These are phyloP conservation scores for Thumatha senex DNA, from an alignment of 2,888 invertebrate genomes.

Conservation along the genomic window DNA sequence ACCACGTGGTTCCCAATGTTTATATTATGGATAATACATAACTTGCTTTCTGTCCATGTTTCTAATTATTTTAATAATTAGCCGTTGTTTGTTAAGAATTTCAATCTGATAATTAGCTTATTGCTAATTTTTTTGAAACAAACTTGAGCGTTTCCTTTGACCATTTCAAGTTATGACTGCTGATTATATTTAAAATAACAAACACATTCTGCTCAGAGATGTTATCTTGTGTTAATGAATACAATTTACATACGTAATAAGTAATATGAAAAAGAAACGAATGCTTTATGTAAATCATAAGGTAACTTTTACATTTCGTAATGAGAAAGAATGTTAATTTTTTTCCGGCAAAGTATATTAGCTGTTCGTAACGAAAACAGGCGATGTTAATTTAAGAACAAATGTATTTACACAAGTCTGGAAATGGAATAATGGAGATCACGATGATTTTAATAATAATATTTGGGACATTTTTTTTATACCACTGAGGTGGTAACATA, in stretches of 20 bases:
- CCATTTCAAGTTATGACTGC: not conserved
- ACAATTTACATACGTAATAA: constrained; percentile 29
- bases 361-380: constrained; percentile 18
- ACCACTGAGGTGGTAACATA: too few species aligned
- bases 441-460: not conserved
- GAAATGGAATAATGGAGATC: not conserved
- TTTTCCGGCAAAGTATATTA: constrained; percentile 32
- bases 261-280: constrained; percentile 22
- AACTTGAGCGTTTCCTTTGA: not conserved
- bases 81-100: too few species aligned
- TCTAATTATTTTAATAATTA: too few species aligned
- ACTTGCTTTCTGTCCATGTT: too few species aligned
- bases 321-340: constrained; percentile 35
- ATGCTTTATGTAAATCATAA: constrained; percentile 34
- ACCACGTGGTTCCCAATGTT: too few species aligned
- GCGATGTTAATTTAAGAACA: constrained; percentile 27
- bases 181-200: not conserved
- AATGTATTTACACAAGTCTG: not conserved
- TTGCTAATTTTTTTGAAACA: not conserved
- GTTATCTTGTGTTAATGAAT: constrained; percentile 24
- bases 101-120: too few species aligned
- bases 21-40: too few species aligned
- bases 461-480: not conserved
- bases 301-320: constrained; percentile 36
- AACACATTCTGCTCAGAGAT: constrained; percentile 13